A percentile compares a stretch with the other conserved stretches of the same genome.
These are phyloP conservation scores for Lepus townsendii DNA, from an alignment of 2,797 vertebrate species.

Conservation along the genomic window DNA sequence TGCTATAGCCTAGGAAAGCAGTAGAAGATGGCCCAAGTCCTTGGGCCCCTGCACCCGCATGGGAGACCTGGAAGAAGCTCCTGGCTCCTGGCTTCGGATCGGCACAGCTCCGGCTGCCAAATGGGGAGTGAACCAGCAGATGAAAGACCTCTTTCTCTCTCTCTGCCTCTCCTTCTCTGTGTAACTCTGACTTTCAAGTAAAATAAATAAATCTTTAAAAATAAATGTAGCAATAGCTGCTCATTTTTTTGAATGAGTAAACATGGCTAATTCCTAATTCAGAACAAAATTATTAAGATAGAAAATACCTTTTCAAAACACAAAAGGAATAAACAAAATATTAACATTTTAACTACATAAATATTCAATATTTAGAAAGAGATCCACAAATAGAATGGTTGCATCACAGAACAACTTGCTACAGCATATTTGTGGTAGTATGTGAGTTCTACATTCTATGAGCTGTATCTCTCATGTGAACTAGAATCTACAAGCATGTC, in stretches of 20 bases:
- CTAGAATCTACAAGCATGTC: neutral
- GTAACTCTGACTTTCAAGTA: too few species aligned
- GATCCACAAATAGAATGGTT: neutral
- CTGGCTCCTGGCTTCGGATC: too few species aligned
- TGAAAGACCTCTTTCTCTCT: too few species aligned
- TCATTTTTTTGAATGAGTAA: slow-evolving; percentile 11
- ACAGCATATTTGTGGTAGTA: neutral
- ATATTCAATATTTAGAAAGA: slow-evolving; percentile 31
- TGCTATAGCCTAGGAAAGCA: too few species aligned
- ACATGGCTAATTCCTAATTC: slow-evolving; percentile 36
- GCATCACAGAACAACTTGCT: neutral
- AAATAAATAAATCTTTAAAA: too few species aligned
- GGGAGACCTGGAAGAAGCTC: too few species aligned
- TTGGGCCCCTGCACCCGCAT: too few species aligned
- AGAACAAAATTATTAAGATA: slow-evolving; percentile 37
- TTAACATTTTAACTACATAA: neutral
- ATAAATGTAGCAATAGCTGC: slow-evolving; percentile 11
- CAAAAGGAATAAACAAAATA: slow-evolving; percentile 38
- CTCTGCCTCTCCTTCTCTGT: too few species aligned
- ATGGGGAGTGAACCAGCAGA: too few species aligned
- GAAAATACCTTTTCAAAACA: slow-evolving; percentile 60
- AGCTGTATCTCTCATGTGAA: neutral
- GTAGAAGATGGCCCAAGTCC: too few species aligned
- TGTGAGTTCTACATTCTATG: neutral
- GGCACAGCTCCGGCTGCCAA: too few species aligned